Percentiles rank a stretch among this genome's conserved stretches.
Evolutionary conservation across 1,140 invertebrate genomes (phyloP).

Genomic region (Mamestra configurata): DNA sequence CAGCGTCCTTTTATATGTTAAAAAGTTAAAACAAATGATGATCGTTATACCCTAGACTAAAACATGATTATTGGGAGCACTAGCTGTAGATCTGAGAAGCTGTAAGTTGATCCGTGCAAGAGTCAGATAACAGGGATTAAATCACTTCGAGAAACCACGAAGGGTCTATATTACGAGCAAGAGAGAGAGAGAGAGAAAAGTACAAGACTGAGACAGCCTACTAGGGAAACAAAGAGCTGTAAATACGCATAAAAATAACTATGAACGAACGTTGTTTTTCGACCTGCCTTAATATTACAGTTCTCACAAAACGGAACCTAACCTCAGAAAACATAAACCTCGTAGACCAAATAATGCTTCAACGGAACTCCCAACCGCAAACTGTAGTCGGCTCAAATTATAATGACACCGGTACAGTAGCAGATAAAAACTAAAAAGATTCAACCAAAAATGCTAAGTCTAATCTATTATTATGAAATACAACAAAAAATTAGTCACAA

Average conservation of each 20-base stretch:
- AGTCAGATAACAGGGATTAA: not conserved
- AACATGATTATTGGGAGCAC: not conserved
- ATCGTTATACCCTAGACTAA: not conserved
- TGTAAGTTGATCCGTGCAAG: not conserved
- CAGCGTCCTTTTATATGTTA: not conserved
- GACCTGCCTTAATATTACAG: not conserved
- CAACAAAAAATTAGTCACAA: conserved; percentile 5
- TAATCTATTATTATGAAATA: conserved; percentile 32
- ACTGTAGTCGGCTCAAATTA: not conserved
- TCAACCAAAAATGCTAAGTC: conserved; percentile 11
- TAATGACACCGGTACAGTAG: conserved; percentile 23
- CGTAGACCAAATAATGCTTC: not conserved
- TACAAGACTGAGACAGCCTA: not conserved
- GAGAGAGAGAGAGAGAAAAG: not conserved
- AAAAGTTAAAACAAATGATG: not conserved
- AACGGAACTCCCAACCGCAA: conserved; percentile 25
- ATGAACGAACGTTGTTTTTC: not conserved
- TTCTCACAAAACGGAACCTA: not conserved
- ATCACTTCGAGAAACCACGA: not conserved
- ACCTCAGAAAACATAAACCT: conserved; percentile 14
- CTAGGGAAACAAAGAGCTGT: not conserved
- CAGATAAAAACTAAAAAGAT: conserved; percentile 5
- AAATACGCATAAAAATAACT: not conserved
- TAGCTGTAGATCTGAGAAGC: not conserved
- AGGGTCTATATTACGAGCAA: not conserved